Evolutionary conservation across 2,113 vertebrate species (phyloP).

Genomic region (Hemibagrus wyckioides): DNA sequence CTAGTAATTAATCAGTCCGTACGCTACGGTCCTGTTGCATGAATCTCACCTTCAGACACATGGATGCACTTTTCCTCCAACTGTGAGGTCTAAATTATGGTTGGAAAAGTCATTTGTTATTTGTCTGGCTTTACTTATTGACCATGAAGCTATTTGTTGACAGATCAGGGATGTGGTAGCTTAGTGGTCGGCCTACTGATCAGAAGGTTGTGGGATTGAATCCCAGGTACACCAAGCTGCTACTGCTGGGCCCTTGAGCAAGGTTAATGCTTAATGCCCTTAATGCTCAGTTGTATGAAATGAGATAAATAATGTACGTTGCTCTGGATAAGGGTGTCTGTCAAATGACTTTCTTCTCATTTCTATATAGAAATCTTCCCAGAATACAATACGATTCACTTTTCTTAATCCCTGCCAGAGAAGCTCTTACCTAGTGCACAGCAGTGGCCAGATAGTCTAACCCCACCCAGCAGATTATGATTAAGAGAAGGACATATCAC

Average conservation of each 20-base stretch:
- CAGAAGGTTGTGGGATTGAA: no score
- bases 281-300: no score
- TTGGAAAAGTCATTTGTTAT: not conserved
- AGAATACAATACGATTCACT: constrained; percentile 15
- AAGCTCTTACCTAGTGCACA: constrained; percentile 9
- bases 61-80: not conserved
- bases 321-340: no score
- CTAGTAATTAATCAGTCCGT: not conserved
- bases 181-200: no score
- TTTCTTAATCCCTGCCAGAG: constrained; percentile 3
- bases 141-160: not conserved
- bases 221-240: no score
- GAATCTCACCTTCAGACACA: not conserved
- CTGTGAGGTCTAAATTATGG: not conserved
- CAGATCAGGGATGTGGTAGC: no score
- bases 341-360: not conserved
- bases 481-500: constrained; percentile 15
- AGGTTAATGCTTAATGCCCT: no score
- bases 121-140: not conserved
- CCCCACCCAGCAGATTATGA: constrained; percentile 13
- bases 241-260: no score
- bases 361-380: not conserved
- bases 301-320: no score
- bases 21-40: not conserved
- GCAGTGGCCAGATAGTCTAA: constrained; percentile 6